These are phyloP conservation scores for Microtus pennsylvanicus DNA, from an alignment of 2,113 vertebrate genomes.

Conservation along the genomic window DNA sequence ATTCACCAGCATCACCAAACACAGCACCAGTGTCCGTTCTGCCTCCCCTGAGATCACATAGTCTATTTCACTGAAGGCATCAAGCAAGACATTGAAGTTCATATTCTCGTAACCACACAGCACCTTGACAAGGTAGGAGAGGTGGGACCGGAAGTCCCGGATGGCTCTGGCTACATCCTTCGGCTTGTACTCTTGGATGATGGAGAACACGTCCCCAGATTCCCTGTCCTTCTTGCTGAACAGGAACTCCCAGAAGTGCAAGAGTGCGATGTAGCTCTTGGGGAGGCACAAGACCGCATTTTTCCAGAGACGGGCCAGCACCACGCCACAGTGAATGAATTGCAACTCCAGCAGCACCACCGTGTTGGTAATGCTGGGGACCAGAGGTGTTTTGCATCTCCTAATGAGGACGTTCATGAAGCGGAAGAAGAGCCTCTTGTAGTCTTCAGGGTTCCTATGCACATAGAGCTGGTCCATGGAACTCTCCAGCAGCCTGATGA, in stretches of 20 bases:
- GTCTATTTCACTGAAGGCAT: constrained; percentile 83
- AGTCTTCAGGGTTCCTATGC: constrained; percentile 83
- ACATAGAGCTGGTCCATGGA: constrained; percentile 87
- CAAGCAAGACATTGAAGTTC: constrained; percentile 86
- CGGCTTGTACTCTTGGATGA: constrained; percentile 88
- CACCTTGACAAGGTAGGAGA: constrained; percentile 85
- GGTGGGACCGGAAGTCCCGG: constrained; percentile 83
- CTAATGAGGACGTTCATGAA: constrained; percentile 89
- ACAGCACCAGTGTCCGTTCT: constrained; percentile 87
- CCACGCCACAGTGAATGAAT: constrained; percentile 86
- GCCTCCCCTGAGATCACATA: constrained; percentile 87
- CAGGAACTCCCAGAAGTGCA: constrained; percentile 89
- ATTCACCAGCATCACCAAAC: constrained; percentile 89
- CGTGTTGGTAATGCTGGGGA: constrained; percentile 87
- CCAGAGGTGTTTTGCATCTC: constrained; percentile 83
- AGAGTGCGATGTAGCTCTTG: constrained; percentile 88
- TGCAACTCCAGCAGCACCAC: constrained; percentile 89
- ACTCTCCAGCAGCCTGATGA: constrained; percentile 88
- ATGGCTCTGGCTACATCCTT: constrained; percentile 79
- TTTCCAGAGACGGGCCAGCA: constrained; percentile 85
- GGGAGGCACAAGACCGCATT: constrained; percentile 85
- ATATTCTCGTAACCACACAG: constrained; percentile 82
- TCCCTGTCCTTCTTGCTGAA: constrained; percentile 83
- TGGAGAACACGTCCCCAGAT: constrained; percentile 79
- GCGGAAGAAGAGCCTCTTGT: constrained; percentile 87